A percentile compares a stretch with the other conserved stretches of the same genome.
phyloP scores from a whole-genome alignment of 1,140 invertebrate species.

The Cotesia chilonis region DNA sequence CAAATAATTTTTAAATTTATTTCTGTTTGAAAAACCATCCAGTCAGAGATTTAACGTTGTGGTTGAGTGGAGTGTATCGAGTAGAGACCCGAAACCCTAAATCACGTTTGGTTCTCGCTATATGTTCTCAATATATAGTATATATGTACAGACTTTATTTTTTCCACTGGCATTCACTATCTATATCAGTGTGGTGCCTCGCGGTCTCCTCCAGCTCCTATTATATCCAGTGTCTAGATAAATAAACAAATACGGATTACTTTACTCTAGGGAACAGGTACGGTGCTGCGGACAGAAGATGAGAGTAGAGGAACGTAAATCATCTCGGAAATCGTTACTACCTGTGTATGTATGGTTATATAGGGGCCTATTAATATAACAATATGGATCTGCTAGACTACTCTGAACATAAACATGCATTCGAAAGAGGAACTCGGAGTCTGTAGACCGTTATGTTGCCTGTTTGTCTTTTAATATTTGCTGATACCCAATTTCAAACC shows the following conservation, averaged over 20 bases:
- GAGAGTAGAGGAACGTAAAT: slow-evolving; percentile 51
- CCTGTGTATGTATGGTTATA: slow-evolving; percentile 1
- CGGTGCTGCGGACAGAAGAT: slow-evolving; percentile 26
- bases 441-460: slow-evolving; percentile 13
- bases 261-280: slow-evolving; percentile 47
- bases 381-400: too few species aligned
- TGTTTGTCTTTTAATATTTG: slow-evolving; percentile 34
- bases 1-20: too few species aligned
- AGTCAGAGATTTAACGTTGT: slow-evolving; percentile 50
- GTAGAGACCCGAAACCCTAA: slow-evolving; percentile 63
- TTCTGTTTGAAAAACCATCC: slow-evolving; percentile 61
- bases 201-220: slow-evolving; percentile 44
- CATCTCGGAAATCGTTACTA: slow-evolving; percentile 62
- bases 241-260: slow-evolving; percentile 68
- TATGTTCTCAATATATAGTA: slow-evolving; percentile 13
- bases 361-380: too few species aligned
- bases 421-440: background rate
- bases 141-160: background rate
- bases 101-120: slow-evolving; percentile 50
- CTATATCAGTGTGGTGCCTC: slow-evolving; percentile 37
- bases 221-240: slow-evolving; percentile 52
- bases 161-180: too few species aligned
- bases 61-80: slow-evolving; percentile 56
- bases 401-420: too few species aligned
- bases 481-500: slow-evolving; percentile 19